phyloP scores from a whole-genome alignment of 2,113 vertebrate genomes.

The Todiramphus chloris region DNA sequence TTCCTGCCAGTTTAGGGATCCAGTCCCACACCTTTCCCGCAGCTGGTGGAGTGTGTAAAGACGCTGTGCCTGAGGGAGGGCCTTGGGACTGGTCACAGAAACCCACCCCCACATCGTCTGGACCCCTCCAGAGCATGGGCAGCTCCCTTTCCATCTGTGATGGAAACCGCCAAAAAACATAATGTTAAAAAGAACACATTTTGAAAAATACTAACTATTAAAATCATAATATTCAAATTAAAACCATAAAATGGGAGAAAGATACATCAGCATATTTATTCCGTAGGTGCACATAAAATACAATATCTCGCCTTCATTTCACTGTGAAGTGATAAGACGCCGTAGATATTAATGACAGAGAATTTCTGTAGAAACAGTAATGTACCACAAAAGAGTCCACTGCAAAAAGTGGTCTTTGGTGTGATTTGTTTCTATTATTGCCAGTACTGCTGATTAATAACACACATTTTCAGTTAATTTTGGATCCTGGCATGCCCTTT shows the following conservation, averaged over 20 bases:
- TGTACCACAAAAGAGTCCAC: constrained; percentile 39
- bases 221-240: neutral
- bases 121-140: fast-evolving
- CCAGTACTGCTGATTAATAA: constrained; percentile 62
- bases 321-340: constrained; percentile 21
- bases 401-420: constrained; percentile 21
- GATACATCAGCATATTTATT: neutral
- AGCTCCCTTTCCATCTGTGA: neutral
- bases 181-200: neutral
- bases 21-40: neutral
- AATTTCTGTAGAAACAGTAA: constrained; percentile 59
- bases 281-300: neutral
- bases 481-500: constrained; percentile 50
- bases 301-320: neutral
- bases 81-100: neutral
- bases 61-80: fast-evolving
- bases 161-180: neutral
- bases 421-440: constrained; percentile 70
- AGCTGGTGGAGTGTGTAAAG: neutral
- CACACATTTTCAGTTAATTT: constrained; percentile 68
- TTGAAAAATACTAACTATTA: neutral
- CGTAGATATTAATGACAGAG: constrained; percentile 43
- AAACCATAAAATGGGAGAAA: neutral
- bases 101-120: neutral
- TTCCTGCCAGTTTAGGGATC: neutral